phyloP scores from a whole-genome alignment of 2,113 vertebrate species.

The Rhynchopsitta pachyrhyncha region DNA sequence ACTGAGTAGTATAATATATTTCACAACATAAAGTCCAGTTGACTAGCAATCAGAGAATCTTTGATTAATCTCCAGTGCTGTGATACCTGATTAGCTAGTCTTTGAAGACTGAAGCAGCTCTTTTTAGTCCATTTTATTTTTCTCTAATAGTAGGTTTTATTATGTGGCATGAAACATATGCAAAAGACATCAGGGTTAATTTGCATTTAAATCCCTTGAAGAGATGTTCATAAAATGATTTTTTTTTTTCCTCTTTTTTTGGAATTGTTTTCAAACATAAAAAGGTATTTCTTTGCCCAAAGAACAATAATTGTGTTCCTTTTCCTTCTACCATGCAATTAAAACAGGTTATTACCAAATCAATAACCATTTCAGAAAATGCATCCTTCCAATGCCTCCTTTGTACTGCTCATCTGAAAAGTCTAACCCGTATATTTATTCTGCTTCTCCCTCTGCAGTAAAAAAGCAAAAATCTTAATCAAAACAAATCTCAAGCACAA shows the following conservation, averaged over 20 bases:
- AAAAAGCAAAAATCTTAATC: not conserved
- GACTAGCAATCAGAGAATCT: constrained; percentile 16
- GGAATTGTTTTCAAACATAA: not conserved
- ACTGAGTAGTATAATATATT: not conserved
- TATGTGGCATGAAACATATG: not conserved
- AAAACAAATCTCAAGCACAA: not conserved
- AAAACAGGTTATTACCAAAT: constrained; percentile 46
- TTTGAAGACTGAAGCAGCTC: not conserved
- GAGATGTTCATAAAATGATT: not conserved
- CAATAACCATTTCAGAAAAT: constrained; percentile 36
- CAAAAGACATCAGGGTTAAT: constrained; percentile 18
- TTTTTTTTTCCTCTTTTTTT: not conserved
- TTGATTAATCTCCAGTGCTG: constrained; percentile 20
- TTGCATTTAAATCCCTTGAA: constrained; percentile 48
- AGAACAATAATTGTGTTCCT: constrained; percentile 13
- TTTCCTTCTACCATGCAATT: constrained; percentile 36
- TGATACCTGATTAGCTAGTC: not conserved
- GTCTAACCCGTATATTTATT: constrained; percentile 14
- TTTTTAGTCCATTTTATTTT: constrained; percentile 22
- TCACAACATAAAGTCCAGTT: constrained; percentile 1
- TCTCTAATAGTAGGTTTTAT: not conserved
- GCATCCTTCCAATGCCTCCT: not conserved
- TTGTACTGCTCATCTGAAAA: not conserved
- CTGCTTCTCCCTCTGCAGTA: not conserved
- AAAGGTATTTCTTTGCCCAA: not conserved